phyloP scores from a whole-genome alignment of 2,888 invertebrate species.

The Beris morrisii region DNA sequence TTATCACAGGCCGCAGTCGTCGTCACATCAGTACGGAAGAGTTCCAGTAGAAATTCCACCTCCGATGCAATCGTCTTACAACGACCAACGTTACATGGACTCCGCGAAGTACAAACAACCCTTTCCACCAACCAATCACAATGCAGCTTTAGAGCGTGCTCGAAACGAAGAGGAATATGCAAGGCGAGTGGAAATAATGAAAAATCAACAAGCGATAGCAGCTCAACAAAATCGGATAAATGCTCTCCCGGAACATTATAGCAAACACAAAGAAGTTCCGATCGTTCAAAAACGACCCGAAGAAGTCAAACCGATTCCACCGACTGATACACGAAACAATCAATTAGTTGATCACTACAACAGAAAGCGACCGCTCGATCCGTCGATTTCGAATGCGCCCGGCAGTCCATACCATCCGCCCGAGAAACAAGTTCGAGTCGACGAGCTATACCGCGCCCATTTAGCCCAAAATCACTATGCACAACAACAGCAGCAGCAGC shows the following conservation, averaged over 20 bases:
- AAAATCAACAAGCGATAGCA: background rate
- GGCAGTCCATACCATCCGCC: constrained; percentile 31
- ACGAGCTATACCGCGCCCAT: constrained; percentile 35
- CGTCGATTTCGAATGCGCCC: background rate
- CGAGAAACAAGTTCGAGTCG: constrained; percentile 35
- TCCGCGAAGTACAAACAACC: constrained; percentile 1
- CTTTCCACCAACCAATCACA: constrained; percentile 20
- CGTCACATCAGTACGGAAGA: constrained; percentile 6
- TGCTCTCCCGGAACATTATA: no score
- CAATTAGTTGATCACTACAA: background rate
- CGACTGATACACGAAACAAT: background rate
- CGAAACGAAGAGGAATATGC: background rate
- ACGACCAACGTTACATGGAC: constrained; percentile 8
- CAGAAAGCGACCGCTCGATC: constrained; percentile 39
- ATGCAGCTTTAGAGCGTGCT: constrained; percentile 27
- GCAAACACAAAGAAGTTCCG: background rate
- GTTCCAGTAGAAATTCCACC: background rate
- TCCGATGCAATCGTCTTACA: background rate
- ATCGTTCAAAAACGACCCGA: background rate
- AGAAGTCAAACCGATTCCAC: background rate
- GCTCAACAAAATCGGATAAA: background rate
- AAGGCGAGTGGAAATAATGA: background rate
- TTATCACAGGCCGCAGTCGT: background rate
- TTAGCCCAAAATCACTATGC: constrained; percentile 31
- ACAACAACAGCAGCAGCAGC: constrained; percentile 30